Percentiles rank a stretch among this genome's conserved stretches.
These are phyloP conservation scores for Momotus momota DNA, from an alignment of 2,797 vertebrate species.

Conservation along the genomic window DNA sequence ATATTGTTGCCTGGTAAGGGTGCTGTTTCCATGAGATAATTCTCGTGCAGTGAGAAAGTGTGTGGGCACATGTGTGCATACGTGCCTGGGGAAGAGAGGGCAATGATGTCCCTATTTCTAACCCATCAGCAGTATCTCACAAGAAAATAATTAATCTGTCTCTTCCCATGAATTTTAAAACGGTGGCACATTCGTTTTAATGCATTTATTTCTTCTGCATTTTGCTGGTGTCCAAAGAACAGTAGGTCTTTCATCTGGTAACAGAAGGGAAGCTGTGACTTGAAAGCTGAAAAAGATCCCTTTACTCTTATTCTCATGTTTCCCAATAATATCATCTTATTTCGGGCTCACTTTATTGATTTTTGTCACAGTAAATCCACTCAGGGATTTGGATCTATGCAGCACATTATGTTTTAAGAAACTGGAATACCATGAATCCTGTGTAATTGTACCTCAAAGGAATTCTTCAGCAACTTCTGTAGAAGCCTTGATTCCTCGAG, in stretches of 20 bases:
- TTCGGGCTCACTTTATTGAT: not conserved
- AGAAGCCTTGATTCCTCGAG: conserved; percentile 84
- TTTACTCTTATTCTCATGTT: not conserved
- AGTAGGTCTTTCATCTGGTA: not conserved
- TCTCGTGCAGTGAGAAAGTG: not conserved
- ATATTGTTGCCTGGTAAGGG: not conserved
- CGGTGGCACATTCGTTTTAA: not conserved
- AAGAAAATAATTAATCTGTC: not conserved
- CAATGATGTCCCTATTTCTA: not conserved
- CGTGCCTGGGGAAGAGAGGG: not conserved
- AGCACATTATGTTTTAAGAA: not conserved
- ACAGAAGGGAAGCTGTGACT: not conserved
- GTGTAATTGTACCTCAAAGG: conserved; percentile 82
- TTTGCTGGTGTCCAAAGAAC: not conserved
- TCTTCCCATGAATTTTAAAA: not conserved
- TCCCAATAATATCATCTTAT: not conserved
- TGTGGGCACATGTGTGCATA: not conserved
- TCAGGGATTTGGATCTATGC: not conserved
- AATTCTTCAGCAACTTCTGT: conserved; percentile 85
- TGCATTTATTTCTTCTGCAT: not conserved
- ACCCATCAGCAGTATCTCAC: not conserved
- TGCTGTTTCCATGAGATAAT: not conserved
- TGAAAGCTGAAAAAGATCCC: not conserved
- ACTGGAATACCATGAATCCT: not conserved
- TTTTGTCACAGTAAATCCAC: not conserved